Base-by-base conservation (phyloP, 2,113 vertebrate genomes). In the Micronisus gabar region DNA sequence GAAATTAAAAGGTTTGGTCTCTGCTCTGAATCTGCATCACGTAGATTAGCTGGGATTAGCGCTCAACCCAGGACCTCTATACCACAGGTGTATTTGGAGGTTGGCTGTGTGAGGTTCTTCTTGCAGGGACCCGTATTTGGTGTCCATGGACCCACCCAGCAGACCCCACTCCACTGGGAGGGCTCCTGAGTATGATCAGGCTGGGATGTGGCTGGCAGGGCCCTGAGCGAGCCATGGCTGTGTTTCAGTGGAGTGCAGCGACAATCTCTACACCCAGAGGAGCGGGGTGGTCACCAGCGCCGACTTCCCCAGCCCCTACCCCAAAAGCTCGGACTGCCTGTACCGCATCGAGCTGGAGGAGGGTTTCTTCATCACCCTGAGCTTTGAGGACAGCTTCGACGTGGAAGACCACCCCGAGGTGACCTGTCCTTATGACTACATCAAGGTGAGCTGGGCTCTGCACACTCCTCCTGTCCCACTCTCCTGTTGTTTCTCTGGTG, bases 351-450 rank as follows among this genome's bases (percentile, higher is more conserved):
- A 99, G 86, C 98, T 99, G 95, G 99, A 99, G 71, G 98, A 99
- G 2, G 99, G 99, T 4, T 99, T 99, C 93, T 98, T 96, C 86
- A 94, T 99, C 94, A 98, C 94, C 56, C 97, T 99, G 80, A 98
- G 98, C 66, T 99, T 99, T 1, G 99, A 99, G 74, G 97, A 98
- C 25, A 98, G 76, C 86, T 99, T 99, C 1, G 99, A 99, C 6
- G 98, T 99, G 34, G 99, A 99, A 95, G 99, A 99, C 63, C 99
- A 99, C 70, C 99, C 99, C 0, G 99, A 99, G 21, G 97, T 99
- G 81, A 96, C 93, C 56, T 99, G 99, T 73, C 99, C 99, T 2
- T 99, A 99, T 26, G 99, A 99, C 94, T 98, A 98, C 72, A 81
- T 99, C 76, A 99, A 99, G 99, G 99, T 99, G 89, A 98, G 97